Conservation (phyloP, 2,888 invertebrate genomes). For the Erebia epiphron region DNA sequence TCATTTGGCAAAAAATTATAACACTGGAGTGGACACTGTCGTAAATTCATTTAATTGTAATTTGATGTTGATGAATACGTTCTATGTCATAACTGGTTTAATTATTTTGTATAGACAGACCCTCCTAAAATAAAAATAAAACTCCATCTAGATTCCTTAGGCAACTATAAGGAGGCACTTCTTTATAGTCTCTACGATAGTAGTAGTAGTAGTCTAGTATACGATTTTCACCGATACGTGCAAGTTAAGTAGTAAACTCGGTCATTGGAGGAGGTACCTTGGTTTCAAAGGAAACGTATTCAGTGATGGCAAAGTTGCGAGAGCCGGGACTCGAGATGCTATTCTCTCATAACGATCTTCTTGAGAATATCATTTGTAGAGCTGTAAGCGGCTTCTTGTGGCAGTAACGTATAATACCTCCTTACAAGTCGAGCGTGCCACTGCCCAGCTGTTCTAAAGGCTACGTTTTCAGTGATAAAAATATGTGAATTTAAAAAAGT, state of each 20-base stretch:
- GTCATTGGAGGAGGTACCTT: neutral
- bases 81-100: no score
- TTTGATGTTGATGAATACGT: no score
- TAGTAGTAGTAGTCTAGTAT: no score
- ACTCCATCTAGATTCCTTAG: no score
- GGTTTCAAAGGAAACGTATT: slow-evolving; percentile 1
- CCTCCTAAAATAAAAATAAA: no score
- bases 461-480: slow-evolving; percentile 36
- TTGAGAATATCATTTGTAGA: slow-evolving; percentile 25
- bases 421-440: slow-evolving; percentile 27
- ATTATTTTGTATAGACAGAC: no score
- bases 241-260: neutral
- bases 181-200: neutral
- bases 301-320: slow-evolving; percentile 2
- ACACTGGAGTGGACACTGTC: no score
- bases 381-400: slow-evolving; percentile 24
- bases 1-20: no score
- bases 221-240: neutral
- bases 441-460: slow-evolving; percentile 36
- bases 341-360: slow-evolving; percentile 20
- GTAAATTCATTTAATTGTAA: no score
- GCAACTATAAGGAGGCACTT: neutral
- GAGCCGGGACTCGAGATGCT: slow-evolving; percentile 5
- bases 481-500: slow-evolving; percentile 21
- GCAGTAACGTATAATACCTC: slow-evolving; percentile 34